Evolutionary conservation across 2,113 vertebrate genomes (phyloP).

Genomic region (Pangasianodon gigas): DNA sequence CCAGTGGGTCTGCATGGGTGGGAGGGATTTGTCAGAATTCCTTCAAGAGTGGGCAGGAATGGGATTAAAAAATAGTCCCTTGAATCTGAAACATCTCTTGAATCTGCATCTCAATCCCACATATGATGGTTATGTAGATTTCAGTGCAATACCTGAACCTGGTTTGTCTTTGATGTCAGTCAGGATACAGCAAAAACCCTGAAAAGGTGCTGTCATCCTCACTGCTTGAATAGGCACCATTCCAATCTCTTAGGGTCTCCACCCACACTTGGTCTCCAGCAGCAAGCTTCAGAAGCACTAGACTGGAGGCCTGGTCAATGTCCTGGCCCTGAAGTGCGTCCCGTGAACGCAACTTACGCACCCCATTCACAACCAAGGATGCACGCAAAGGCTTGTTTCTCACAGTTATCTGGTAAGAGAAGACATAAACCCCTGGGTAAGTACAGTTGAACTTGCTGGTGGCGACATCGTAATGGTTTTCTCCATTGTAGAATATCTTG

Average conservation of each 20-base stretch:
- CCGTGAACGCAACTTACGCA: conserved; percentile 80
- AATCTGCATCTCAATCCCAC: background rate
- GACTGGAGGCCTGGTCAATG: conserved; percentile 90
- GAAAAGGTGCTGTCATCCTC: conserved; percentile 95
- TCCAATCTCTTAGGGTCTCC: conserved; percentile 91
- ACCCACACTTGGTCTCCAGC: conserved; percentile 92
- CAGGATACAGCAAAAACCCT: conserved; percentile 90
- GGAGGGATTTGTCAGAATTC: background rate
- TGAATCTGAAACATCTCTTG: too few relatives aligned
- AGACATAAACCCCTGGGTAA: conserved; percentile 85
- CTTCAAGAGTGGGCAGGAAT: background rate
- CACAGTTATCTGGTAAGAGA: conserved; percentile 92
- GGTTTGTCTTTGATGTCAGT: conserved; percentile 58
- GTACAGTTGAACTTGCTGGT: conserved; percentile 88
- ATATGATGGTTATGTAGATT: conserved; percentile 15
- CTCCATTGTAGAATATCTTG: conserved; percentile 87
- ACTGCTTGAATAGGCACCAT: conserved; percentile 84
- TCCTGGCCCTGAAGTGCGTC: conserved; percentile 92
- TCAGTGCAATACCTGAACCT: conserved; percentile 29
- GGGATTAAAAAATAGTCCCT: background rate
- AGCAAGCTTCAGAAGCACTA: conserved; percentile 81
- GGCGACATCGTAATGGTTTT: conserved; percentile 80
- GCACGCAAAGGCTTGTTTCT: conserved; percentile 84
- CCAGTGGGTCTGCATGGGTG: background rate
- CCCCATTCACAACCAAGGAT: conserved; percentile 83